phyloP scores from a whole-genome alignment of 2,113 vertebrate species.

The Litocranius walleri region DNA sequence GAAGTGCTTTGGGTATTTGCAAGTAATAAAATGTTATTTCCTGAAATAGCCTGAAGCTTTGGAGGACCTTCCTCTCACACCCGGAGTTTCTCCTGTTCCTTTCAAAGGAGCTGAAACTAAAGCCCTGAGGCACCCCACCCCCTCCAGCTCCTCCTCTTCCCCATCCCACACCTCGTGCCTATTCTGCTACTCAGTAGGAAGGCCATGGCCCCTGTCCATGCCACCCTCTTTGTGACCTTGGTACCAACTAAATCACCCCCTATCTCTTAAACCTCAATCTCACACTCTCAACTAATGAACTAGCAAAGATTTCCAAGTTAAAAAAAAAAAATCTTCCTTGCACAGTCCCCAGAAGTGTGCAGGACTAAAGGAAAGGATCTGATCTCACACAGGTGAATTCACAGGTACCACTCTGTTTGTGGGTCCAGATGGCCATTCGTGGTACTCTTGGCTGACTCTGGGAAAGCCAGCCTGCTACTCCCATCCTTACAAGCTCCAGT shows the following conservation, averaged over 20 bases:
- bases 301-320: background rate
- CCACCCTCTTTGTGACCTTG: background rate
- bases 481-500: background rate
- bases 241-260: background rate
- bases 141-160: background rate
- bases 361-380: background rate
- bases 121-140: background rate
- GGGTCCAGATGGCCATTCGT: background rate
- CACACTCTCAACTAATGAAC: background rate
- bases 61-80: background rate
- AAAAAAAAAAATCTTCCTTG: background rate
- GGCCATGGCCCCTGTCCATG: accelerated
- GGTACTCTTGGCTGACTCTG: background rate
- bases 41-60: background rate
- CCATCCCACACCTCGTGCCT: background rate
- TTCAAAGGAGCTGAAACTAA: background rate
- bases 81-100: background rate
- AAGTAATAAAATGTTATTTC: background rate
- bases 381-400: background rate
- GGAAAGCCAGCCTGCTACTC: background rate
- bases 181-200: background rate
- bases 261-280: background rate
- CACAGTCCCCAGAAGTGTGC: background rate
- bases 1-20: background rate
- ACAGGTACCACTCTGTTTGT: background rate